A percentile compares a stretch with the other conserved stretches of the same genome.
Conservation (phyloP, 2,113 vertebrate species). For the Catharus fuscescens region DNA sequence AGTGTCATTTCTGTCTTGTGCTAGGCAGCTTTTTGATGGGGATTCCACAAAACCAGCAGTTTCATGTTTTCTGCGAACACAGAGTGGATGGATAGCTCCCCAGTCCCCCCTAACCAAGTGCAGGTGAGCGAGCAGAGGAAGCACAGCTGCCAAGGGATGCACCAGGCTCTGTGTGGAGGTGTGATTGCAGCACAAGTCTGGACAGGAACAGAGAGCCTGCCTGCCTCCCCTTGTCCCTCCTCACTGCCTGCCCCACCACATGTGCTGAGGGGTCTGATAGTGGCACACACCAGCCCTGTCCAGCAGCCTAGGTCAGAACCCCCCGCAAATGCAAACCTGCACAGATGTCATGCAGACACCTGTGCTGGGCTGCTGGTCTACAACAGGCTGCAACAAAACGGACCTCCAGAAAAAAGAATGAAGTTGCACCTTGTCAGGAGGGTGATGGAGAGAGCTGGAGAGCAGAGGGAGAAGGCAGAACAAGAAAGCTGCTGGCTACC, state of each 20-base stretch:
- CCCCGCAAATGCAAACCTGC: neutral
- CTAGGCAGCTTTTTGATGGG: neutral
- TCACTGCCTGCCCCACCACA: accelerated
- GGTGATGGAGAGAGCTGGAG: neutral
- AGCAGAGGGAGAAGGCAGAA: neutral
- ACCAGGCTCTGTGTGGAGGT: accelerated
- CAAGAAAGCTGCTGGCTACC: neutral
- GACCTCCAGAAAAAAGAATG: neutral
- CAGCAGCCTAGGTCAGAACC: neutral
- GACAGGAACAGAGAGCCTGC: neutral
- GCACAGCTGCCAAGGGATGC: accelerated
- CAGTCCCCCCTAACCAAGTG: too few species aligned
- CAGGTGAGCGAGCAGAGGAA: accelerated
- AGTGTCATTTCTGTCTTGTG: neutral
- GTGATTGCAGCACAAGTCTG: accelerated
- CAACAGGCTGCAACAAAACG: neutral
- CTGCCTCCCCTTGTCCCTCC: neutral
- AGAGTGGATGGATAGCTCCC: neutral
- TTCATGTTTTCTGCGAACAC: neutral
- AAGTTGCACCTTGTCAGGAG: neutral
- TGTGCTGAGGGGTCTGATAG: neutral
- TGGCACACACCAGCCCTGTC: accelerated
- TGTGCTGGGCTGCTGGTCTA: neutral
- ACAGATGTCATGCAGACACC: accelerated
- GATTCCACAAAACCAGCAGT: neutral